phyloP scores from a whole-genome alignment of 2,113 vertebrate genomes.

The Rafetus swinhoei region DNA sequence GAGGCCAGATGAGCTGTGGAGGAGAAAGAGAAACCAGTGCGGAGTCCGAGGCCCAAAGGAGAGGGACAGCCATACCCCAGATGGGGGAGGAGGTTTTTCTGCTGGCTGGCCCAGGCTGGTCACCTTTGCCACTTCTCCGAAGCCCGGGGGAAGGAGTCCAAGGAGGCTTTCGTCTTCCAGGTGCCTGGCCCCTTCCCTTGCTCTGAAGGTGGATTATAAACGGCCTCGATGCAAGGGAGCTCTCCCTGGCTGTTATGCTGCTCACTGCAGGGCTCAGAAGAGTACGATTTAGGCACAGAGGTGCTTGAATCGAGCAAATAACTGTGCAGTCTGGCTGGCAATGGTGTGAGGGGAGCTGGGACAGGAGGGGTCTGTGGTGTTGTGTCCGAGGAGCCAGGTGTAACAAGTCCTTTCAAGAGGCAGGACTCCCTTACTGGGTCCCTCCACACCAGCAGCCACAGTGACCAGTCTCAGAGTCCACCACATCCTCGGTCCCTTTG shows the following conservation, averaged over 20 bases:
- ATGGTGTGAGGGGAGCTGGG: neutral
- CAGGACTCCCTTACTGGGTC: fast-evolving
- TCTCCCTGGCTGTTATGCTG: neutral
- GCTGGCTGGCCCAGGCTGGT: neutral
- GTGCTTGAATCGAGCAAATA: neutral
- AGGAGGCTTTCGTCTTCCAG: neutral
- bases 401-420: neutral
- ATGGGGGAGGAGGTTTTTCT: neutral
- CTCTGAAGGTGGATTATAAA: neutral
- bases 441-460: neutral
- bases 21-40: neutral
- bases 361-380: neutral
- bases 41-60: too few relatives aligned
- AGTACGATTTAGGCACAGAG: neutral
- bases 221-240: neutral
- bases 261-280: neutral
- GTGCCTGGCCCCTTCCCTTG: neutral
- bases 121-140: neutral
- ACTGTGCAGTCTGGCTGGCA: neutral
- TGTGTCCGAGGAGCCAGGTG: neutral
- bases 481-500: neutral
- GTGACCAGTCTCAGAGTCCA: neutral
- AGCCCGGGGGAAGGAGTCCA: neutral
- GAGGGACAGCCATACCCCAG: neutral
- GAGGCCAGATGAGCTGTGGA: neutral